A percentile compares a stretch with the other conserved stretches of the same genome.
phyloP scores from a whole-genome alignment of 2,888 invertebrate species.

The Perithous albicinctus region DNA sequence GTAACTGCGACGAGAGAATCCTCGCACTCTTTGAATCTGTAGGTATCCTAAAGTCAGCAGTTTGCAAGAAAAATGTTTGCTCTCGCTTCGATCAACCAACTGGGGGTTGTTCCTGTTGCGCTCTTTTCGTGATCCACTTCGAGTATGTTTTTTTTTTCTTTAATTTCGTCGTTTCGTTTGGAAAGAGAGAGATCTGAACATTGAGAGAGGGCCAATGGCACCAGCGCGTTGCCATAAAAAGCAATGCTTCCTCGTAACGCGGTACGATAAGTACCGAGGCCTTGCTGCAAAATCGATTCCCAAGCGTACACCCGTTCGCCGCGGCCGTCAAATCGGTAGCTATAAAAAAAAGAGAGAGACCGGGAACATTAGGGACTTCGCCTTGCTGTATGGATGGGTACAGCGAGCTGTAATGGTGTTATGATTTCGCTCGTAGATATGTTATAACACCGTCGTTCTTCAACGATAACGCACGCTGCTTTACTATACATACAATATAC shows the following conservation, averaged over 20 bases:
- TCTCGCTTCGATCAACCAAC: conserved; percentile 32
- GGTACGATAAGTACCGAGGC: conserved; percentile 82
- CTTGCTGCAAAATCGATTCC: conserved; percentile 81
- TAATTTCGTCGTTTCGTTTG: conserved; percentile 71
- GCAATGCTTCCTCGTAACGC: conserved; percentile 84
- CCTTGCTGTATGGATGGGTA: conserved; percentile 53
- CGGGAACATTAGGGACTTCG: conserved; percentile 61
- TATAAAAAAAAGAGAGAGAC: conserved; percentile 81
- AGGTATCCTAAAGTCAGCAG: conserved; percentile 30
- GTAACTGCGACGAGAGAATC: conserved; percentile 29
- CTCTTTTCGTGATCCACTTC: not conserved
- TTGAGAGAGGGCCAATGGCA: conserved; percentile 61
- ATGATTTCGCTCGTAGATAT: conserved; percentile 80
- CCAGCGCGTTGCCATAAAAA: conserved; percentile 79
- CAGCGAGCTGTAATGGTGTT: conserved; percentile 78
- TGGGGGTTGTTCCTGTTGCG: not conserved
- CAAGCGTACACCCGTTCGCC: conserved; percentile 47
- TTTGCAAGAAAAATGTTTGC: conserved; percentile 34
- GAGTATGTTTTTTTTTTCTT: conserved; percentile 38
- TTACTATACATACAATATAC: conserved; percentile 57
- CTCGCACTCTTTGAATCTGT: not conserved
- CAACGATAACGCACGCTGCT: conserved; percentile 32
- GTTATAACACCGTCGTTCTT: conserved; percentile 54
- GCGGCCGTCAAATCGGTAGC: conserved; percentile 78
- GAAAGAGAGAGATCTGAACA: conserved; percentile 74